Evolutionary conservation across 2,113 vertebrate genomes (phyloP).

Genomic region (Hippocampus guttulatus): DNA sequence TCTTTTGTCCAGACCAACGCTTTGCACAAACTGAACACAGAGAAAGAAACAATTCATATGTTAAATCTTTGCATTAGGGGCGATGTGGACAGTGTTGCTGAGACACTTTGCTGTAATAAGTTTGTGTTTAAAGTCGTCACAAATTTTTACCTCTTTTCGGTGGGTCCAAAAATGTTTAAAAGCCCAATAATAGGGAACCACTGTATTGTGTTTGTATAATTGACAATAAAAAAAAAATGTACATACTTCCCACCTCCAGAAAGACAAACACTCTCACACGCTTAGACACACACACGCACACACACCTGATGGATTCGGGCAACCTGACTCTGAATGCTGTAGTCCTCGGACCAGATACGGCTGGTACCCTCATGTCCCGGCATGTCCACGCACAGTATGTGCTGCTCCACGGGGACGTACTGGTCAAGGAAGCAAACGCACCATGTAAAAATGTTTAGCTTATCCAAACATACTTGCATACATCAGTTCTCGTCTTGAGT

Average conservation of each 20-base stretch:
- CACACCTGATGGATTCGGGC: slow-evolving; percentile 86
- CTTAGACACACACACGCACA: neutral
- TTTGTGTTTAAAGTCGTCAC: too few species aligned
- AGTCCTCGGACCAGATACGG: slow-evolving; percentile 81
- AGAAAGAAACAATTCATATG: neutral
- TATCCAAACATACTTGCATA: too few species aligned
- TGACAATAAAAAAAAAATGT: too few species aligned
- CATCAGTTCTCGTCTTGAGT: too few species aligned
- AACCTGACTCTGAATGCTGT: slow-evolving; percentile 86
- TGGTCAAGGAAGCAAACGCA: slow-evolving; percentile 44
- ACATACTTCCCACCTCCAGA: neutral
- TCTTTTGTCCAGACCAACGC: slow-evolving; percentile 45
- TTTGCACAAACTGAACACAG: slow-evolving; percentile 54
- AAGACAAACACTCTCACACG: too few species aligned
- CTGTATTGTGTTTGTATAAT: too few species aligned
- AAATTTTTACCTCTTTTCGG: too few species aligned
- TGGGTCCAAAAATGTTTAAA: too few species aligned
- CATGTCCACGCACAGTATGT: slow-evolving; percentile 92
- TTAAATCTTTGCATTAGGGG: neutral
- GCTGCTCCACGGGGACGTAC: slow-evolving; percentile 82
- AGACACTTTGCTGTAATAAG: too few species aligned
- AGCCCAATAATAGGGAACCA: too few species aligned
- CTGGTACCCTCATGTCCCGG: slow-evolving; percentile 90
- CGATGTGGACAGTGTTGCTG: neutral
- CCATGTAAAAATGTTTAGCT: neutral